Percentiles rank a stretch among this genome's conserved stretches.
These are phyloP conservation scores for Melanotaenia boesemani DNA, from an alignment of 2,797 vertebrate genomes.

Conservation along the genomic window DNA sequence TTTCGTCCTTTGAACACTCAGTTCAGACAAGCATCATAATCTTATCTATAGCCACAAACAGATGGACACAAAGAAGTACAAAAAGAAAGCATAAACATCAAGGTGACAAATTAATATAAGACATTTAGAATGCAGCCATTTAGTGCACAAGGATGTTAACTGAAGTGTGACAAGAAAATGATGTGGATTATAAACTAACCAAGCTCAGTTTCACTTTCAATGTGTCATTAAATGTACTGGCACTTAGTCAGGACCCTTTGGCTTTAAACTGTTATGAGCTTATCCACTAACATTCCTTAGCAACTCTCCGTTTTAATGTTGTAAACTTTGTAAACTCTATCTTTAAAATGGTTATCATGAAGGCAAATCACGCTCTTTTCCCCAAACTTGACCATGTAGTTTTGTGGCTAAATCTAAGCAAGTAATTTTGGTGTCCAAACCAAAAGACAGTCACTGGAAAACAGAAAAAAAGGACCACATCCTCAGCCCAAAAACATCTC, in stretches of 20 bases:
- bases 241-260: neutral
- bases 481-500: too few species aligned
- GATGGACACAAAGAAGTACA: neutral
- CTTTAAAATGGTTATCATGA: neutral
- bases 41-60: slow-evolving; percentile 25
- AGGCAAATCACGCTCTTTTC: neutral
- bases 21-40: slow-evolving; percentile 27
- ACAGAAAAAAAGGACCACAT: neutral
- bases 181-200: neutral
- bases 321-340: too few species aligned
- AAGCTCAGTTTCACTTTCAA: neutral
- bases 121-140: slow-evolving; percentile 1
- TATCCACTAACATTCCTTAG: neutral
- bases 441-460: neutral
- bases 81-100: slow-evolving; percentile 1
- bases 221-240: neutral
- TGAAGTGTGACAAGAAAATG: neutral
- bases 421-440: neutral
- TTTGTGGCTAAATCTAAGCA: neutral
- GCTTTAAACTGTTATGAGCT: neutral
- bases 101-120: neutral
- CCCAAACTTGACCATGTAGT: neutral
- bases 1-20: slow-evolving; percentile 11
- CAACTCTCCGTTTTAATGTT: neutral
- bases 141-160: neutral